A percentile compares a stretch with the other conserved stretches of the same genome.
Evolutionary conservation across 2,888 invertebrate species (phyloP).

Genomic region (Pyrrhosoma nymphula): DNA sequence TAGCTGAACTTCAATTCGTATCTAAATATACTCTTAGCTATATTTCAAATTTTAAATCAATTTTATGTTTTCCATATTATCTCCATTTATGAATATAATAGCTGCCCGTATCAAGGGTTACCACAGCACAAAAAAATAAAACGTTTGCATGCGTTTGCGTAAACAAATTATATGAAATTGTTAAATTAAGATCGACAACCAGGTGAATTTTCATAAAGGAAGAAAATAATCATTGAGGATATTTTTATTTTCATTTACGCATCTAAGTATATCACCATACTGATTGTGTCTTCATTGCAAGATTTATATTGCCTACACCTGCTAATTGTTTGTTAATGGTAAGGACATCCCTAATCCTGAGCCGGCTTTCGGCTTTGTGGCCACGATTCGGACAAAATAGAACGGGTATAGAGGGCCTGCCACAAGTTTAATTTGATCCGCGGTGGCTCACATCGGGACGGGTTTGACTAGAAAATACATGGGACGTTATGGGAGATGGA

Average conservation of each 20-base stretch:
- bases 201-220: not conserved
- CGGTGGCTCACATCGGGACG: not conserved
- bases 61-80: too few relatives aligned
- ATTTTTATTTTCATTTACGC: not conserved
- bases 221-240: not conserved
- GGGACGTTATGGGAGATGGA: not conserved
- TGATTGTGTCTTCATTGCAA: too few relatives aligned
- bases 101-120: too few relatives aligned
- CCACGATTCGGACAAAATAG: not conserved
- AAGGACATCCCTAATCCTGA: not conserved
- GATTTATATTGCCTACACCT: too few relatives aligned
- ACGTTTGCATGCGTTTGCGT: too few relatives aligned
- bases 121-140: too few relatives aligned
- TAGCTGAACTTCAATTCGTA: too few relatives aligned
- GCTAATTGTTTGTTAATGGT: not conserved
- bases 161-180: too few relatives aligned
- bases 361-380: not conserved
- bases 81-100: too few relatives aligned
- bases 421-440: not conserved
- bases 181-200: too few relatives aligned
- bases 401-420: not conserved
- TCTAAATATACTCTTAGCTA: too few relatives aligned
- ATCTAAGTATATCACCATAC: not conserved
- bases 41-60: too few relatives aligned
- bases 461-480: constrained; percentile 14